Evolutionary conservation across 2,797 vertebrate species (phyloP), one percentile per base, ranked within the genome.

Genomic region (Pseudotriccus pelzelni): DNA sequence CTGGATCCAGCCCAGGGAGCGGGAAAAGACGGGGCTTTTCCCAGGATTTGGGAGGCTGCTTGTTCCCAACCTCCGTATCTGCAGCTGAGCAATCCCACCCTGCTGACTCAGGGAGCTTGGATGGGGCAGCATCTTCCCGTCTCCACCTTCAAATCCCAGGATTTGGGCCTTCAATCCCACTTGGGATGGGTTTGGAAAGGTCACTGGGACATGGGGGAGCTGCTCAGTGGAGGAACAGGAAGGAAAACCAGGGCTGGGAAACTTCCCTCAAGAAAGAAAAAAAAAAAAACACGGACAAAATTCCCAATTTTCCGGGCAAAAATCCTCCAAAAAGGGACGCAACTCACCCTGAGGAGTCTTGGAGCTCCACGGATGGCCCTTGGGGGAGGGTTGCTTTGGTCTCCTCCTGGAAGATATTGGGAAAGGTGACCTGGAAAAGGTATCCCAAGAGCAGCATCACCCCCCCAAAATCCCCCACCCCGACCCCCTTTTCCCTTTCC

Each of bases 331-430:
- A 58, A 86, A 63, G 30, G 3, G 2, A 14, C 36, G 2, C 14
- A 55, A 4, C 55, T 72, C 63, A 96, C 97, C 76, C 53, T 15
- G 58, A 75, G 8, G 43, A 46, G 9, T 52, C 77, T 52, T 84
- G 18, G 47, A 72, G 44, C 13, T 17, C 28, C 19, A 8, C 27
- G 24, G 67, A 75, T 23, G 87, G 36, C 17, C 19, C 59, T 28
- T 50, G 63, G 24, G 14, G 8, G 7, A 21, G 8, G 7, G 7
- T 6, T 43, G 74, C n/a, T 47, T 83, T 11, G 0, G 28, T 41
- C 6, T 72, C 37, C 17, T 68, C 74, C 97, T 97, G 66, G n/a
- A 96, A 95, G 36, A 84, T 6, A 70, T 22, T 30, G 23, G 53
- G 34, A 67, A 70, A 47, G 1, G 1, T 49, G 37, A 32, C 41